phyloP scores from a whole-genome alignment of 1,140 invertebrate genomes.

The Solenopsis invicta region DNA sequence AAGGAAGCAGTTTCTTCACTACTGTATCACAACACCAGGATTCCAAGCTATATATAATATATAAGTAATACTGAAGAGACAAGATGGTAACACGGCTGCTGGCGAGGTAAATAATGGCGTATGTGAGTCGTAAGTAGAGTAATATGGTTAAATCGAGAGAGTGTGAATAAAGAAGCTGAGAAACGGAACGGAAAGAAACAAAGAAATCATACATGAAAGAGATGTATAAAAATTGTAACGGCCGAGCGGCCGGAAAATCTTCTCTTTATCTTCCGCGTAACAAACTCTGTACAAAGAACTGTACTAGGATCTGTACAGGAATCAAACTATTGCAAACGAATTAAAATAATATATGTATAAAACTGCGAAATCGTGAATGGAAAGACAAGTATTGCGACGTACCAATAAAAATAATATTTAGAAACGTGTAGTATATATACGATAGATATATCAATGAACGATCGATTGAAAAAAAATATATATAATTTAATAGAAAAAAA shows the following conservation, averaged over 20 bases:
- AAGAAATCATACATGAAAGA: constrained; percentile 60
- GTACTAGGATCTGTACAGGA: not conserved
- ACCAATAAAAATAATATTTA: constrained; percentile 52
- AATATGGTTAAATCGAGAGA: constrained; percentile 73
- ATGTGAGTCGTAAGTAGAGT: constrained; percentile 75
- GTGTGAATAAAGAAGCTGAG: constrained; percentile 71
- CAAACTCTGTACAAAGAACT: constrained; percentile 4
- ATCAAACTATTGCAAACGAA: not conserved
- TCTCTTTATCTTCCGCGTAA: constrained; percentile 18
- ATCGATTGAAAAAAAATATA: not conserved
- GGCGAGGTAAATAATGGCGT: constrained; percentile 72
- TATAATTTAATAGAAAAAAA: not conserved
- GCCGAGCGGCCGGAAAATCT: constrained; percentile 73
- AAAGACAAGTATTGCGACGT: not conserved
- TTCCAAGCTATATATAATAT: constrained; percentile 82
- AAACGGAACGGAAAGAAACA: constrained; percentile 70
- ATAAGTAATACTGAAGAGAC: constrained; percentile 79
- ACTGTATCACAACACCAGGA: constrained; percentile 86
- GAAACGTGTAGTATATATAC: constrained; percentile 7
- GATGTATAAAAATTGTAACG: constrained; percentile 65
- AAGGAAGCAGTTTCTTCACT: constrained; percentile 84
- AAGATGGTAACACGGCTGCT: constrained; percentile 75
- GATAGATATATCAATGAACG: constrained; percentile 10
- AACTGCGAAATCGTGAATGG: constrained; percentile 11
- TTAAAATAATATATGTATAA: constrained; percentile 33